Evolutionary conservation across 2,888 invertebrate species (phyloP), one percentile per base, ranked within the genome.

Genomic region (Lasioglossum vierecki): DNA sequence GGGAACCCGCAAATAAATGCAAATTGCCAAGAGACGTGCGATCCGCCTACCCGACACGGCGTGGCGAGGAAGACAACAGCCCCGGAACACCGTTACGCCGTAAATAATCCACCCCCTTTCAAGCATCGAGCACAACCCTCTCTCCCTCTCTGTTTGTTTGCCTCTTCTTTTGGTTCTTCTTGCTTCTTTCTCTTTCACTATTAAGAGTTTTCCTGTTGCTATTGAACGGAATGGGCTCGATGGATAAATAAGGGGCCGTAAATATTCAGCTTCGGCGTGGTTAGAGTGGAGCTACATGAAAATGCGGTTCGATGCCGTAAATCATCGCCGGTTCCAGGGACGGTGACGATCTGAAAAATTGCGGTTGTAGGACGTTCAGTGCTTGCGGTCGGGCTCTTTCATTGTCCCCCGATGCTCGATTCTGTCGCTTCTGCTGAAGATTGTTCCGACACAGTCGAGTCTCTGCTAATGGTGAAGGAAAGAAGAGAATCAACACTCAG

Each of bases 81-180:
- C 75, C 66, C 75, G 87, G 78, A 68, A 85, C 83, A 90, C 88
- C 82, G 89, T 92, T 88, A 88, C 79, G 86, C 89, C 90, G 91
- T 92, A 93, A 92, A 93, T 92, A 93, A 92, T 93, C 91, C 90
- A 92, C 91, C 92, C 91, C 82, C 73, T 92, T 60, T 88, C 85
- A 82, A 87, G n/a, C n/a, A n/a, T n/a, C n/a, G n/a, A n/a, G n/a
- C n/a, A n/a, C n/a, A n/a, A n/a, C n/a, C n/a, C 82, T 79, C 84
- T 76, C 73, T 35, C 30, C 8, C 39, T 46, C 86, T 53, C 53
- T 41, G 11, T 9, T 11, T 44, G 41, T 3, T 41, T 18, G 18
- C 2, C 44, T 46, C 6, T 18, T 41, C 22, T 26, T 5, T 18
- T 18, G 60, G 49, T 35, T 26, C 70, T 63, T 30, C 30, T 13